Conservation (phyloP, 2,888 invertebrate genomes). For the Tetramorium bicarinatum region DNA sequence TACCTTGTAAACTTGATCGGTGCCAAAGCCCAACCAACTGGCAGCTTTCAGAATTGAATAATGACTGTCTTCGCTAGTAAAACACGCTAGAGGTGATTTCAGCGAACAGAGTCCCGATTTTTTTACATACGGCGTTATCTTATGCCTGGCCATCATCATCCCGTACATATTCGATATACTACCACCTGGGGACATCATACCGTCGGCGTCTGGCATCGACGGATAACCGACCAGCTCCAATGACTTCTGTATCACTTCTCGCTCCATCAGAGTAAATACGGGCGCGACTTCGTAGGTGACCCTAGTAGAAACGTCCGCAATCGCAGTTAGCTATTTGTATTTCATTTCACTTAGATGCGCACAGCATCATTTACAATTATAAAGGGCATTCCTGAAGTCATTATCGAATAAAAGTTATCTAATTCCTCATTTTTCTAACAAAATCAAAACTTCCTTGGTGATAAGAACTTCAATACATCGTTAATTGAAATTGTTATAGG, state of each 20-base stretch:
- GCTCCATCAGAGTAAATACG: slow-evolving; percentile 92
- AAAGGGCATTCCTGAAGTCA: neutral
- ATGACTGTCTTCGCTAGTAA: slow-evolving; percentile 93
- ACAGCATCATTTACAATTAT: neutral
- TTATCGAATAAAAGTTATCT: neutral
- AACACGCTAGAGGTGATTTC: slow-evolving; percentile 89
- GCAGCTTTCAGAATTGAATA: slow-evolving; percentile 94
- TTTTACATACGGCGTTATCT: slow-evolving; percentile 90
- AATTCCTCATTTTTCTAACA: neutral
- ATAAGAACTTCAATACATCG: slow-evolving; percentile 4
- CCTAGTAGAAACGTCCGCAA: slow-evolving; percentile 83
- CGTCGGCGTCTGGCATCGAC: slow-evolving; percentile 89
- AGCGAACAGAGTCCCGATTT: slow-evolving; percentile 89
- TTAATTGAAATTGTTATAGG: slow-evolving; percentile 5
- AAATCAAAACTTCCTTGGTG: neutral
- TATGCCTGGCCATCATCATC: slow-evolving; percentile 91
- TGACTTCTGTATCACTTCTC: slow-evolving; percentile 89
- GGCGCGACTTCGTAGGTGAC: slow-evolving; percentile 95
- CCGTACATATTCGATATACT: slow-evolving; percentile 93
- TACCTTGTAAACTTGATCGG: slow-evolving; percentile 88
- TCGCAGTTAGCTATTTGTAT: neutral
- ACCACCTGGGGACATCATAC: slow-evolving; percentile 93
- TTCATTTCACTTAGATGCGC: neutral
- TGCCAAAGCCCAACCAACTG: slow-evolving; percentile 94
- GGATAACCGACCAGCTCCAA: slow-evolving; percentile 89